Percentiles rank a stretch among this genome's conserved stretches.
phyloP scores from a whole-genome alignment of 2,888 invertebrate species.

The Chrysolina oricalcia region DNA sequence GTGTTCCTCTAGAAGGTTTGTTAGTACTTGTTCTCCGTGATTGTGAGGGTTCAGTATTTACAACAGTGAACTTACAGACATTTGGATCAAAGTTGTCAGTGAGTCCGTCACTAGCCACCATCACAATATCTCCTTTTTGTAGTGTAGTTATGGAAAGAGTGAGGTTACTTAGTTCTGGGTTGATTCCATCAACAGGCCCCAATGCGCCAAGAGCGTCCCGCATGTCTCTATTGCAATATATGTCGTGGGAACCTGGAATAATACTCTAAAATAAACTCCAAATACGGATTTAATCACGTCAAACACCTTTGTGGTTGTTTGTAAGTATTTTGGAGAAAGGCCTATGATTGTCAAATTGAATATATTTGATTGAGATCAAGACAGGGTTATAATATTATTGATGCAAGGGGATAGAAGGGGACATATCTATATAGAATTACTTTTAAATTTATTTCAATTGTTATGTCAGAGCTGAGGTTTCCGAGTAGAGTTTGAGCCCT shows the following conservation, averaged over 20 bases:
- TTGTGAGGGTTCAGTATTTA: constrained; percentile 70
- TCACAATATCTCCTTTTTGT: constrained; percentile 87
- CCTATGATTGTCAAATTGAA: too few relatives aligned
- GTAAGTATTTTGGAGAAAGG: too few relatives aligned
- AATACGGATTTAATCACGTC: too few relatives aligned
- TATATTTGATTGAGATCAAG: too few relatives aligned
- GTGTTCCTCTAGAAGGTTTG: constrained; percentile 34
- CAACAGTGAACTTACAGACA: constrained; percentile 88
- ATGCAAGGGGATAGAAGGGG: too few relatives aligned
- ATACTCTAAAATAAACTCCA: not conserved
- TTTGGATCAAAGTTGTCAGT: constrained; percentile 95
- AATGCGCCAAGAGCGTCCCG: constrained; percentile 91
- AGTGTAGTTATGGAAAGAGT: constrained; percentile 88
- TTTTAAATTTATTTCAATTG: too few relatives aligned
- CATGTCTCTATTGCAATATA: constrained; percentile 88
- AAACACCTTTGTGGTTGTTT: too few relatives aligned
- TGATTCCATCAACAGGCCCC: constrained; percentile 88
- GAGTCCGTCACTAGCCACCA: constrained; percentile 91
- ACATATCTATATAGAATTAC: too few relatives aligned
- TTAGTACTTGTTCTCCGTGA: constrained; percentile 65
- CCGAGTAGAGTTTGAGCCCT: too few relatives aligned
- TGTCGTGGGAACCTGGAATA: constrained; percentile 83
- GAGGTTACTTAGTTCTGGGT: constrained; percentile 90
- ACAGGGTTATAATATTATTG: too few relatives aligned
- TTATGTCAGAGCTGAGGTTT: too few relatives aligned